Percentiles rank a stretch among this genome's conserved stretches.
phyloP scores from a whole-genome alignment of 2,113 vertebrate genomes.

The Synodontis membranacea region DNA sequence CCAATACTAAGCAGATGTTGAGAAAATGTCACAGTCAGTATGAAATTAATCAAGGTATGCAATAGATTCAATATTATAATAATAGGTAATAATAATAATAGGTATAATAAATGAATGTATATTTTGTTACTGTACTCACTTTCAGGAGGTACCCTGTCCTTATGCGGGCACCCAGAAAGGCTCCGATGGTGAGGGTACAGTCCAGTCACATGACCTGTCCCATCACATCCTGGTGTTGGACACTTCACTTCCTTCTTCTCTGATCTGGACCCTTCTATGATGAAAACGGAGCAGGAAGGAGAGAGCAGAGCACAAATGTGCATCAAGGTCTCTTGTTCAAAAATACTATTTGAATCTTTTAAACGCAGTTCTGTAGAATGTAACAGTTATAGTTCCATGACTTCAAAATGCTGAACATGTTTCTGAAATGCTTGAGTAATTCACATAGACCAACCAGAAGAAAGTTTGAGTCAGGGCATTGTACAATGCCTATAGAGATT shows the following conservation, averaged over 20 bases:
- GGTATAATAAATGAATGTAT: not conserved
- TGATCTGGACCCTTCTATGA: constrained; percentile 77
- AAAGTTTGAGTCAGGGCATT: not conserved
- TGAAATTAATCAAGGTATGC: not conserved
- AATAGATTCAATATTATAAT: not conserved
- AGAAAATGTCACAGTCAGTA: not conserved
- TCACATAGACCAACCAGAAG: not conserved
- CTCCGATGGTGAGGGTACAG: constrained; percentile 97
- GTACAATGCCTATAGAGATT: not conserved
- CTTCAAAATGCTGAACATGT: not conserved
- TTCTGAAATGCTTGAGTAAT: not conserved
- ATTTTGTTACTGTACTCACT: constrained; percentile 70
- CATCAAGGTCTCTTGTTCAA: not conserved
- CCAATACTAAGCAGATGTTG: constrained; percentile 81
- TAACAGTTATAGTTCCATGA: not conserved
- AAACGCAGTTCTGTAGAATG: not conserved
- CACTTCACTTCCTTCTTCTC: constrained; percentile 97
- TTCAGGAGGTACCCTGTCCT: constrained; percentile 97
- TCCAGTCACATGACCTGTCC: constrained; percentile 94
- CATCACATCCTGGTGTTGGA: constrained; percentile 94
- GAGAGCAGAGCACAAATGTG: not conserved
- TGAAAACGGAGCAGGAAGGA: not conserved
- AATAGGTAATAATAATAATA: not conserved
- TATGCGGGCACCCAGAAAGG: constrained; percentile 97
- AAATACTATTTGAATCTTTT: not conserved